Percentiles rank a stretch among this genome's conserved stretches.
Conservation (phyloP, 1,140 invertebrate species). For the Acyrthosiphon pisum region DNA sequence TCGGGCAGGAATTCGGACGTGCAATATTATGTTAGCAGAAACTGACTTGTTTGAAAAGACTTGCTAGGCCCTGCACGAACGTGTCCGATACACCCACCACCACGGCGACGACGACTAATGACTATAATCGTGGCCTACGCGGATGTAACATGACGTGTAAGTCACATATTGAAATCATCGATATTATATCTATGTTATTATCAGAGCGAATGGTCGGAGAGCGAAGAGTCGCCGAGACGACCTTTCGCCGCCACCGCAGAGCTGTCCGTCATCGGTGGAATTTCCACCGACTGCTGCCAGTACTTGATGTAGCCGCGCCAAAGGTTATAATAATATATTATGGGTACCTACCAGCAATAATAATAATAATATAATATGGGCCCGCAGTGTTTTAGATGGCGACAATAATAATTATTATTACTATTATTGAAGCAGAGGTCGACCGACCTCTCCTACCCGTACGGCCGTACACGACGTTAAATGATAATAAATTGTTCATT, state of each 20-base stretch:
- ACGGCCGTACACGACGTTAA: conserved; percentile 21
- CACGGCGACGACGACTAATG: too few relatives aligned
- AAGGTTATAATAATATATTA: neutral
- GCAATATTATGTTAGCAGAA: too few relatives aligned
- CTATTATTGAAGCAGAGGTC: conserved; percentile 47
- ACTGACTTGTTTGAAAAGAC: too few relatives aligned
- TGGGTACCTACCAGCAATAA: neutral
- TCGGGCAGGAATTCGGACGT: too few relatives aligned
- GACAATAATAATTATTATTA: conserved; percentile 29
- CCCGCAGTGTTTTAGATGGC: neutral
- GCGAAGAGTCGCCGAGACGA: neutral
- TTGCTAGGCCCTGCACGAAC: too few relatives aligned
- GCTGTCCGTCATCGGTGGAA: neutral
- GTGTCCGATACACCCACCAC: too few relatives aligned
- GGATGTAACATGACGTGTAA: too few relatives aligned
- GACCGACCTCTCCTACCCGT: conserved; percentile 18
- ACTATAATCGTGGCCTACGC: too few relatives aligned
- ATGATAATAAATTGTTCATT: conserved; percentile 50
- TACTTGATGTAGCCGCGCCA: neutral
- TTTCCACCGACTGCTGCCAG: neutral
- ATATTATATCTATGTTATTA: neutral
- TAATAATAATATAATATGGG: neutral
- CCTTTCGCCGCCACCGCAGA: neutral
- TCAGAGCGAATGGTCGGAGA: neutral
- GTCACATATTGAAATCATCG: neutral